These are phyloP conservation scores for Anas flavirostris DNA, from an alignment of 2,797 vertebrate genomes.

Conservation along the genomic window DNA sequence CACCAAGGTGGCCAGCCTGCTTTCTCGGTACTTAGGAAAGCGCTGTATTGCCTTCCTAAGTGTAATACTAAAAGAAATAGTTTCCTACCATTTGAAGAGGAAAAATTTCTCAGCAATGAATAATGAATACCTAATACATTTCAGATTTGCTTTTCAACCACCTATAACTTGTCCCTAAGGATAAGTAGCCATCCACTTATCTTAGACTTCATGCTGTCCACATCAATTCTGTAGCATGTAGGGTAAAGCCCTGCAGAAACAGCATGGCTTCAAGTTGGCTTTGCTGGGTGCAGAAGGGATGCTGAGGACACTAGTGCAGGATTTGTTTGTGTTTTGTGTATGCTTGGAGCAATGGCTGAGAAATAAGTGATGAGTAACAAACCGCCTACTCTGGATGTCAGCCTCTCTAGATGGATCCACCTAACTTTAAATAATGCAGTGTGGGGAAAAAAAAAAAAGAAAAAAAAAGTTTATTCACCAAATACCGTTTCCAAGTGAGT, in stretches of 20 bases:
- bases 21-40: not conserved
- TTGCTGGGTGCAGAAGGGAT: not conserved
- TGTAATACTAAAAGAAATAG: not conserved
- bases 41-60: not conserved
- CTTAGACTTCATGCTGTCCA: not conserved
- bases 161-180: not conserved
- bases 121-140: not conserved
- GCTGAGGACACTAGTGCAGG: not conserved
- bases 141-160: not conserved
- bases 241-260: not conserved
- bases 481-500: conserved; percentile 7
- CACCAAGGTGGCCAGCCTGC: not conserved
- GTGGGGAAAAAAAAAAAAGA: not conserved
- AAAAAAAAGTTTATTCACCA: not conserved
- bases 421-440: conserved; percentile 4
- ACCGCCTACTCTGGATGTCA: not conserved
- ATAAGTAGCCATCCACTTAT: not conserved
- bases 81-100: not conserved
- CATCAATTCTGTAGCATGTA: not conserved
- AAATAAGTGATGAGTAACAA: conserved; percentile 18
- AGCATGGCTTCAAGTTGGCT: not conserved
- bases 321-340: not conserved
- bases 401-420: not conserved
- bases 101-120: not conserved
- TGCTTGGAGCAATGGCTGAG: not conserved